A percentile compares a stretch with the other conserved stretches of the same genome.
Conservation (phyloP, 1,140 invertebrate genomes). For the Acromyrmex heyeri region DNA sequence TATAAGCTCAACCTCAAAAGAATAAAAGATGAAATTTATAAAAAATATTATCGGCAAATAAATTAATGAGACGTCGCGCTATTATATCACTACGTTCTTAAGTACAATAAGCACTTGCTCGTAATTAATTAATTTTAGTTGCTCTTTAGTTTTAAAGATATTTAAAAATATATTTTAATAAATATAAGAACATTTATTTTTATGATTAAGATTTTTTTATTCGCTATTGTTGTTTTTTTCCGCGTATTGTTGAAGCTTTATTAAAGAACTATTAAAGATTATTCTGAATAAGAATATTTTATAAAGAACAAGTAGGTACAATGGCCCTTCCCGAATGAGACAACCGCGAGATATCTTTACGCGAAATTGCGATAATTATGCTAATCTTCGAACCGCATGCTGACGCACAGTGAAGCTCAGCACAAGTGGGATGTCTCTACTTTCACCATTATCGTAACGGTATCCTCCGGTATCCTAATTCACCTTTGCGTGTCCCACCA, state of each 20-base stretch:
- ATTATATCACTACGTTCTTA: background rate
- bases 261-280: background rate
- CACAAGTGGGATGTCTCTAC: slow-evolving; percentile 73
- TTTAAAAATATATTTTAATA: background rate
- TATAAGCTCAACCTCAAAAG: background rate
- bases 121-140: slow-evolving; percentile 1
- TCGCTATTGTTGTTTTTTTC: background rate
- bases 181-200: background rate
- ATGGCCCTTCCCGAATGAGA: slow-evolving; percentile 14
- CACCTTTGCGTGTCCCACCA: slow-evolving; percentile 63
- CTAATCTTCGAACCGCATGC: slow-evolving; percentile 45
- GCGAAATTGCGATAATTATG: slow-evolving; percentile 66
- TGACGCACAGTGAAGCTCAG: slow-evolving; percentile 48
- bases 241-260: background rate
- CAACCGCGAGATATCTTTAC: background rate
- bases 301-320: background rate
- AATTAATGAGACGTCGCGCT: background rate
- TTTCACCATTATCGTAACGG: slow-evolving; percentile 81
- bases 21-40: background rate
- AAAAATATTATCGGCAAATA: background rate
- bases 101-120: background rate
- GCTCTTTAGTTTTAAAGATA: background rate
- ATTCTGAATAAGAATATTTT: background rate
- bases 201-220: background rate
- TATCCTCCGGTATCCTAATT: slow-evolving; percentile 77